Percentiles rank a stretch among this genome's conserved stretches.
These are phyloP conservation scores for Pseudopleuronectes americanus DNA, from an alignment of 2,797 vertebrate species.

Conservation along the genomic window DNA sequence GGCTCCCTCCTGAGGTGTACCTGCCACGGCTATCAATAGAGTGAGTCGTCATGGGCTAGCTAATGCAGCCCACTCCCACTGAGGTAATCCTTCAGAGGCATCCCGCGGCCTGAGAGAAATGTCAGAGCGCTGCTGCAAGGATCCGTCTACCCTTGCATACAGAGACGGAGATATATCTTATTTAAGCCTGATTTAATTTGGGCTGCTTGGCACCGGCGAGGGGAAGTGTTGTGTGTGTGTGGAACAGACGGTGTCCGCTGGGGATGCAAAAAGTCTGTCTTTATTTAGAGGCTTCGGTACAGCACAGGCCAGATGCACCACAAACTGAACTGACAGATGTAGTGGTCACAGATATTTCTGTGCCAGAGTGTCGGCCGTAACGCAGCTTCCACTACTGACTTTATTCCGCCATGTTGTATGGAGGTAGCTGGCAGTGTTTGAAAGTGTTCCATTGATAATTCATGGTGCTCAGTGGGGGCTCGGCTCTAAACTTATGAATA, in stretches of 20 bases:
- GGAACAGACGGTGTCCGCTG: constrained; percentile 61
- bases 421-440: constrained; percentile 46
- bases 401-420: constrained; percentile 36
- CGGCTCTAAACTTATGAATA: constrained; percentile 62
- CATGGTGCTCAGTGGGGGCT: constrained; percentile 54
- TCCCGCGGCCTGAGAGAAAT: constrained; percentile 75
- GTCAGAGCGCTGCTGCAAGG: constrained; percentile 71
- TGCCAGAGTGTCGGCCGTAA: constrained; percentile 39
- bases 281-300: constrained; percentile 68
- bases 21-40: constrained; percentile 78
- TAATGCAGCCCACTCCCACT: constrained; percentile 75
- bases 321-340: constrained; percentile 73
- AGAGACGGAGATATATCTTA: constrained; percentile 76
- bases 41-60: constrained; percentile 72
- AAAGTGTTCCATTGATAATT: constrained; percentile 71
- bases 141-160: constrained; percentile 71
- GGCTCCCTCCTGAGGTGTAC: constrained; percentile 78
- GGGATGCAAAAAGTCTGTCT: constrained; percentile 66
- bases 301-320: constrained; percentile 69
- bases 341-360: constrained; percentile 74
- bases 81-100: constrained; percentile 78
- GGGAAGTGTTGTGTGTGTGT: constrained; percentile 45
- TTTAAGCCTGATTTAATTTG: constrained; percentile 81
- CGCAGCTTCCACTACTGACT: constrained; percentile 31
- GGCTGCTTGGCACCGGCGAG: constrained; percentile 56